Percentiles rank a stretch among this genome's conserved stretches.
Conservation (phyloP, 1,140 invertebrate species). For the Oncopodura yosiiana region DNA sequence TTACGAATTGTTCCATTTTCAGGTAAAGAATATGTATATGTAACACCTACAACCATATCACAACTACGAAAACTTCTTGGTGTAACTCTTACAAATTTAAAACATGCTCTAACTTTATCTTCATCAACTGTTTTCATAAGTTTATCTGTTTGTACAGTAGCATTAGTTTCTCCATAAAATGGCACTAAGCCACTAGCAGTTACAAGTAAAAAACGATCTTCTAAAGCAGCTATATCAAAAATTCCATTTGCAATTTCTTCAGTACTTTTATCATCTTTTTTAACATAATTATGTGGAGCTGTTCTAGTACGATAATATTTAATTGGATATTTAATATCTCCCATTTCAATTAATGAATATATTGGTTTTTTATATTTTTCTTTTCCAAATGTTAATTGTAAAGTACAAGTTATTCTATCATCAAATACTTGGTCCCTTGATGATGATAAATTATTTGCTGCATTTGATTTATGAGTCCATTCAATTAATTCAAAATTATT, state of each 20-base stretch:
- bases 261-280: too few relatives aligned
- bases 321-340: too few relatives aligned
- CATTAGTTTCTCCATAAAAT: constrained; percentile 6
- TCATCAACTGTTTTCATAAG: background rate
- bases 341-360: background rate
- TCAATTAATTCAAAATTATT: background rate
- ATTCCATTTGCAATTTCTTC: constrained; percentile 6
- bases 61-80: background rate
- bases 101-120: constrained; percentile 12
- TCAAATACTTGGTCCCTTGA: background rate
- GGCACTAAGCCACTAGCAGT: constrained; percentile 11
- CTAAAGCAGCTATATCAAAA: constrained; percentile 9
- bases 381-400: background rate
- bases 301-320: constrained; percentile 6
- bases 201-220: constrained; percentile 17
- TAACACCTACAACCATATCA: constrained; percentile 16
- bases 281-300: background rate
- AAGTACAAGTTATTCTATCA: background rate
- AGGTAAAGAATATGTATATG: background rate
- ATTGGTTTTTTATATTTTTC: background rate
- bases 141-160: background rate
- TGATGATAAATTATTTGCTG: background rate
- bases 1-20: background rate
- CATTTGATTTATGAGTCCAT: background rate
- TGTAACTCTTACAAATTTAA: constrained; percentile 13